phyloP scores from a whole-genome alignment of 1,140 invertebrate species.

The Drosophila truncata region DNA sequence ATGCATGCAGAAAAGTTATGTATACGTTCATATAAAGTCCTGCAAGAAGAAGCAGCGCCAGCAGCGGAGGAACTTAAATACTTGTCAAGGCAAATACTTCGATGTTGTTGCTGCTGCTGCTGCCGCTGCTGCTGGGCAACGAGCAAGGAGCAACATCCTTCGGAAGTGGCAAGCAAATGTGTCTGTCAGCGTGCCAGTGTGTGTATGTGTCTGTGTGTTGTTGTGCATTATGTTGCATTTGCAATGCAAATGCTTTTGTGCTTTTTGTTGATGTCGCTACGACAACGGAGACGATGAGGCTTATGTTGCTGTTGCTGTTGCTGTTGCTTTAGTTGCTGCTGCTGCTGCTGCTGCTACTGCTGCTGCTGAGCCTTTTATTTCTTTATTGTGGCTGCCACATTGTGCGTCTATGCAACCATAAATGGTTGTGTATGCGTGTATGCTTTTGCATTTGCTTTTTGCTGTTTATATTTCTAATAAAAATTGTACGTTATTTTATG shows the following conservation, averaged over 20 bases:
- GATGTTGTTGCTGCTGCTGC: constrained; percentile 35
- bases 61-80: constrained; percentile 67
- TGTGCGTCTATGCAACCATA: constrained; percentile 50
- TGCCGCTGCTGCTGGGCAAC: constrained; percentile 45
- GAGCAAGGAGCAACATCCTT: constrained; percentile 61
- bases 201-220: constrained; percentile 46
- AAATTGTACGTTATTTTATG: constrained; percentile 79
- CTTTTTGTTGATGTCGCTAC: constrained; percentile 72
- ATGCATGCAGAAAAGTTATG: constrained; percentile 54
- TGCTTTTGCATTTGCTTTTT: constrained; percentile 40
- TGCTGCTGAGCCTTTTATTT: constrained; percentile 73
- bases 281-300: constrained; percentile 62
- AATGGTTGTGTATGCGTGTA: constrained; percentile 8
- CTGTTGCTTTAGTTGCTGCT: constrained; percentile 30
- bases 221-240: constrained; percentile 80
- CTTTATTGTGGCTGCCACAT: constrained; percentile 69
- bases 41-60: constrained; percentile 13
- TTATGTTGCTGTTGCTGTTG: constrained; percentile 51
- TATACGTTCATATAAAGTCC: constrained; percentile 41
- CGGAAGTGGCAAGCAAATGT: constrained; percentile 75
- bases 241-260: constrained; percentile 80
- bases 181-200: constrained; percentile 39
- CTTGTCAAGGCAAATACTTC: constrained; percentile 70
- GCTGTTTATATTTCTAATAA: constrained; percentile 83
- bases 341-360: constrained; percentile 10